phyloP scores from a whole-genome alignment of 2,888 invertebrate species.

The Oeneis ivallda region DNA sequence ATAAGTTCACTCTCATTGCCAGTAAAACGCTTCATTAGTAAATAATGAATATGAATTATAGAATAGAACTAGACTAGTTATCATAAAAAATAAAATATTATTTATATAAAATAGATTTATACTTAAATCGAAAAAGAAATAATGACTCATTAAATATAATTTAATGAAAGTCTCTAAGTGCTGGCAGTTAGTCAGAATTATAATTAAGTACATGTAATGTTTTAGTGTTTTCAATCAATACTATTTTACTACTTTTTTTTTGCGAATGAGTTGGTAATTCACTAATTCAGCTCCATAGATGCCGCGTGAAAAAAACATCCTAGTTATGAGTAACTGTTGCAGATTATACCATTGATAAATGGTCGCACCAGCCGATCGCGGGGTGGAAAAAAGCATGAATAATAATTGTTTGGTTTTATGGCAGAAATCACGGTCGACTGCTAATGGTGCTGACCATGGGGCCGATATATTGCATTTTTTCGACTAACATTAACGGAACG shows the following conservation, averaged over 20 bases:
- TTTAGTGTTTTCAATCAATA: neutral
- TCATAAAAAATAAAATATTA: too few species aligned
- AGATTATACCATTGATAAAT: slow-evolving; percentile 79
- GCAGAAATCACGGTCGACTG: slow-evolving; percentile 64
- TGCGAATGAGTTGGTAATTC: slow-evolving; percentile 26
- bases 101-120: too few species aligned
- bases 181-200: too few species aligned
- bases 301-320: slow-evolving; percentile 55
- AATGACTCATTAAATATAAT: too few species aligned
- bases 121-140: too few species aligned
- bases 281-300: slow-evolving; percentile 49
- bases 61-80: too few species aligned
- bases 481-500: slow-evolving; percentile 68
- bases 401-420: slow-evolving; percentile 67
- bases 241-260: neutral
- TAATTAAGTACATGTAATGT: too few species aligned
- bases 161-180: too few species aligned
- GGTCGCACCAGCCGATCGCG: slow-evolving; percentile 65
- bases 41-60: too few species aligned
- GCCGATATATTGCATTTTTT: slow-evolving; percentile 67
- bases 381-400: slow-evolving; percentile 63
- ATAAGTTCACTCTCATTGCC: too few species aligned
- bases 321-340: slow-evolving; percentile 73
- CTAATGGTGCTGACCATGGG: slow-evolving; percentile 68
- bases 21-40: too few species aligned